These are phyloP conservation scores for Meiosimyza platycephala DNA, from an alignment of 2,888 invertebrate species.

Conservation along the genomic window DNA sequence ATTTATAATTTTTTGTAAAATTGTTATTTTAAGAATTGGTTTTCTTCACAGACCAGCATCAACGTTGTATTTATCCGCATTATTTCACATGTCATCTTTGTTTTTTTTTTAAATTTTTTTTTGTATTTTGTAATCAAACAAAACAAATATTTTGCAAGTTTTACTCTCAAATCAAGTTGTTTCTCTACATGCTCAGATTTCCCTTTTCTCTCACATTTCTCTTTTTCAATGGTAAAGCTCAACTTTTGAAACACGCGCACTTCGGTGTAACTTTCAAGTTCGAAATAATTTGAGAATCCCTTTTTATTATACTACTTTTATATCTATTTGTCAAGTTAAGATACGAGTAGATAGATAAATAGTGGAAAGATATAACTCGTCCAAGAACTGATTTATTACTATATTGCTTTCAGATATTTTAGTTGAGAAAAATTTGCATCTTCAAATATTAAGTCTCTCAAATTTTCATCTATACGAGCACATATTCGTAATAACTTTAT, in stretches of 20 bases:
- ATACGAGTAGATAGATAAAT: not conserved
- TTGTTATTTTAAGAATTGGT: not conserved
- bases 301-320: conserved; percentile 21
- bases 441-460: not conserved
- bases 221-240: conserved; percentile 1
- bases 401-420: not conserved
- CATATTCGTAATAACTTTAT: not conserved
- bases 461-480: not conserved
- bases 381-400: not conserved
- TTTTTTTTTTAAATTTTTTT: not conserved
- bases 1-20: not conserved
- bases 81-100: not conserved
- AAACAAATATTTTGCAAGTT: conserved; percentile 1
- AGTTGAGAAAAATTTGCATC: not conserved
- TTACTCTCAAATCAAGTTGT: not conserved
- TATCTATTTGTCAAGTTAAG: not conserved
- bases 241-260: conserved; percentile 13
- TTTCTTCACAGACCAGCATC: not conserved
- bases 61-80: not conserved
- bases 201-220: conserved; percentile 2
- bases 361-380: not conserved
- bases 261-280: not conserved
- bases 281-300: not conserved
- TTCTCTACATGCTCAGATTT: not conserved
- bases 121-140: not conserved